Percentiles rank a stretch among this genome's conserved stretches.
Conservation (phyloP, 2,113 vertebrate genomes). For the Castor canadensis region DNA sequence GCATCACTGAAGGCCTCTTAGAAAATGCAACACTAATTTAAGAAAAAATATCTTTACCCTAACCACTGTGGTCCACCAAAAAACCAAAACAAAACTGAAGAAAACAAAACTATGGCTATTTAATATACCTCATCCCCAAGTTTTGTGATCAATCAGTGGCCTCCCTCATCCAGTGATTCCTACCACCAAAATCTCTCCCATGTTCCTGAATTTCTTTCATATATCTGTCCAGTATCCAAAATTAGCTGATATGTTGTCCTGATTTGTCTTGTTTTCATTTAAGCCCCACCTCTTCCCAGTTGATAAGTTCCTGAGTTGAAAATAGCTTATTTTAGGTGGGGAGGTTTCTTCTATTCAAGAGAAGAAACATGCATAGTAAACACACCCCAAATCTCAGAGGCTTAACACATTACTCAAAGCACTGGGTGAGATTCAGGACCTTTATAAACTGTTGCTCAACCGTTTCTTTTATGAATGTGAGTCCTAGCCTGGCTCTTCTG, state of each 20-base stretch:
- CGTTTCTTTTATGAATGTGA: not conserved
- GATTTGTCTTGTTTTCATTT: not conserved
- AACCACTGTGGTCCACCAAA: not conserved
- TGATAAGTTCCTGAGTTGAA: not conserved
- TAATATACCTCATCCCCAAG: not conserved
- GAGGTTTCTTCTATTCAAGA: not conserved
- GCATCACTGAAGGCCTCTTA: not conserved
- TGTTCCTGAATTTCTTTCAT: not conserved
- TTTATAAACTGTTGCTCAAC: not conserved
- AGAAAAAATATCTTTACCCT: not conserved
- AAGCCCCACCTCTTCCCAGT: not conserved
- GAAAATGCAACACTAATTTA: not conserved
- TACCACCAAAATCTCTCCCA: not conserved
- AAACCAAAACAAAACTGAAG: too few species aligned
- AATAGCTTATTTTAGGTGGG: not conserved
- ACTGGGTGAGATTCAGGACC: not conserved
- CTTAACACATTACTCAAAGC: not conserved
- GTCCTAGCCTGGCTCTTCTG: not conserved
- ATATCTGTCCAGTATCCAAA: not conserved
- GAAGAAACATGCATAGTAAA: not conserved
- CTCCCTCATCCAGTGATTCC: not conserved
- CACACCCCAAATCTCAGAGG: not conserved
- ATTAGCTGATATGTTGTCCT: not conserved
- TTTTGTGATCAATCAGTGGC: not conserved
- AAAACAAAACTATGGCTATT: not conserved